Evolutionary conservation across 2,797 vertebrate genomes (phyloP).

Genomic region (Epinephelus awoara): DNA sequence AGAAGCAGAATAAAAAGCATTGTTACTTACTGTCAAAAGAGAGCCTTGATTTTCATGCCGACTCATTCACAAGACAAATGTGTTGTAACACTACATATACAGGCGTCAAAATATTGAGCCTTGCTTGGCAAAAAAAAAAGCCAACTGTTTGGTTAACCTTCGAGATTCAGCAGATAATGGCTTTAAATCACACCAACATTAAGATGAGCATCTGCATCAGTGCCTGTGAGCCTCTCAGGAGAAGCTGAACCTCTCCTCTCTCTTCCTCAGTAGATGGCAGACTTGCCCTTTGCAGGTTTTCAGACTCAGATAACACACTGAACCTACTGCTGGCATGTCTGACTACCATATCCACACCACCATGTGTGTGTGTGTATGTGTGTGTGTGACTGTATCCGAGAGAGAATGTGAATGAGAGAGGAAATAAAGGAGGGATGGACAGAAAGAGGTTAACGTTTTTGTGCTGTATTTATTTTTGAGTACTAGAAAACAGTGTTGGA

Average conservation of each 20-base stretch:
- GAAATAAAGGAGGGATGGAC: background rate
- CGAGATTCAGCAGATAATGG: background rate
- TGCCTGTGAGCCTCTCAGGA: background rate
- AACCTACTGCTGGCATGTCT: conserved; percentile 44
- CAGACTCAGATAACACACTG: conserved; percentile 9
- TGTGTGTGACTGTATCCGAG: conserved; percentile 6
- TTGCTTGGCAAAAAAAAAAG: background rate
- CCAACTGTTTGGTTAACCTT: background rate
- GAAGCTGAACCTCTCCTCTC: background rate
- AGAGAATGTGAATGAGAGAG: conserved; percentile 22
- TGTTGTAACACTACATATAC: background rate
- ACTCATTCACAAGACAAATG: background rate
- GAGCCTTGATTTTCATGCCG: background rate
- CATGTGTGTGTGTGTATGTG: conserved; percentile 13
- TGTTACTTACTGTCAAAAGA: background rate
- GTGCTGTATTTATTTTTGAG: conserved; percentile 30
- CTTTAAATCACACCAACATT: background rate
- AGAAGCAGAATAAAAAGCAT: background rate
- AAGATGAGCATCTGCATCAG: background rate
- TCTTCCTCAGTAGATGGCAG: conserved; percentile 77
- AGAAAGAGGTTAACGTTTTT: background rate
- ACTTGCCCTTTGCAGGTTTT: conserved; percentile 55
- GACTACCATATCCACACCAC: conserved; percentile 28
- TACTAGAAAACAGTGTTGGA: conserved; percentile 20
- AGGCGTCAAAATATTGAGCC: background rate